These are phyloP conservation scores for Lasioglossum marginatum DNA, from an alignment of 2,888 invertebrate species.

Conservation along the genomic window DNA sequence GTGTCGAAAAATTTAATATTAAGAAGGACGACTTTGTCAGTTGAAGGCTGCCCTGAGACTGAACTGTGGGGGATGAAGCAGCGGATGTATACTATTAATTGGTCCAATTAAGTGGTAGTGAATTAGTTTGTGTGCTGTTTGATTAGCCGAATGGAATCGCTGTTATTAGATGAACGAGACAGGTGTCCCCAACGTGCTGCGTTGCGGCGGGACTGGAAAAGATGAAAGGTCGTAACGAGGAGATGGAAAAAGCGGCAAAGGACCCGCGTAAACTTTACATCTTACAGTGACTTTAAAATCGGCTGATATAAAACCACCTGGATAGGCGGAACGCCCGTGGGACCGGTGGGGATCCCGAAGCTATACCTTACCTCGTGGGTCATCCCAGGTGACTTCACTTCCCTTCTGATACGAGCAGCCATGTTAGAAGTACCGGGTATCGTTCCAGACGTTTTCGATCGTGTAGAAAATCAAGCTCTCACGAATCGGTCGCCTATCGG, in stretches of 20 bases:
- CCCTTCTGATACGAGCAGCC: slow-evolving; percentile 50
- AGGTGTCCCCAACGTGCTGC: background rate
- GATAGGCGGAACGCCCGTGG: slow-evolving; percentile 74
- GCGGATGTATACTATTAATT: background rate
- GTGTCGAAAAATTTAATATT: background rate
- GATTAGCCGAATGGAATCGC: background rate
- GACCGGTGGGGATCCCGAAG: slow-evolving; percentile 60
- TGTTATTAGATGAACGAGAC: background rate
- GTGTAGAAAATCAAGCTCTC: slow-evolving; percentile 65
- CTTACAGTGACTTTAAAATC: slow-evolving; percentile 77
- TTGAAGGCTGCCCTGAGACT: background rate
- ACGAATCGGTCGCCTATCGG: slow-evolving; percentile 21
- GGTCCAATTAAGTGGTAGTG: background rate
- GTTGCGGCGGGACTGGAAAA: background rate
- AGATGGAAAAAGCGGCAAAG: slow-evolving; percentile 19
- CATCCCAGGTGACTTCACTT: slow-evolving; percentile 64
- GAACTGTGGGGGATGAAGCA: background rate
- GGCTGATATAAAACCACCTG: slow-evolving; percentile 73
- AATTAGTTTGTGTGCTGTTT: background rate
- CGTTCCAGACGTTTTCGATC: slow-evolving; percentile 47
- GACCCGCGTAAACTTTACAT: slow-evolving; percentile 72
- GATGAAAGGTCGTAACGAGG: slow-evolving; percentile 23
- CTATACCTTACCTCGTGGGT: slow-evolving; percentile 54
- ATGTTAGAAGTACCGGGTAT: slow-evolving; percentile 34
- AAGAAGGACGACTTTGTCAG: background rate